These are phyloP conservation scores for Neodon shergylaensis DNA, from an alignment of 2,113 vertebrate species.

Conservation along the genomic window DNA sequence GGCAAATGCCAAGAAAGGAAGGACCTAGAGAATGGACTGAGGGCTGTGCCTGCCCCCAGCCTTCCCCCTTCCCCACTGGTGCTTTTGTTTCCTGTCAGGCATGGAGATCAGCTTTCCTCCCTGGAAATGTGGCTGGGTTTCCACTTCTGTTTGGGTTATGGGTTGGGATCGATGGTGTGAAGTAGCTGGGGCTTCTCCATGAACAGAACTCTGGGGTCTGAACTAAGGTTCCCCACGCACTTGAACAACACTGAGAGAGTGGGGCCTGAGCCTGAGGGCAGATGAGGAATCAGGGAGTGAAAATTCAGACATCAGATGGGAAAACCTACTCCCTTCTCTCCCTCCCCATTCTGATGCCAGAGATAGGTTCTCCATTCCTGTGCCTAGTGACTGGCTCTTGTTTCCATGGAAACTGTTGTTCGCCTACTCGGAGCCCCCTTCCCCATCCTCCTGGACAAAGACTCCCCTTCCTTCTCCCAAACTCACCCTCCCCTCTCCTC, in stretches of 20 bases:
- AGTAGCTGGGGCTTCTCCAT: not conserved
- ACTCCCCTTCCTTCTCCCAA: slow-evolving; percentile 60
- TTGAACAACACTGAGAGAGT: not conserved
- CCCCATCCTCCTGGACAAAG: slow-evolving; percentile 81
- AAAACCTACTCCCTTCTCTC: slow-evolving; percentile 59
- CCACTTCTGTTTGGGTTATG: slow-evolving; percentile 43
- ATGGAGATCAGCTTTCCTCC: slow-evolving; percentile 63
- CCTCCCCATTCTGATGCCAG: slow-evolving; percentile 68
- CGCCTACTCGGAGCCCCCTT: slow-evolving; percentile 58
- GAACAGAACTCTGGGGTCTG: not conserved
- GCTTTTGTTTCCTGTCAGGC: slow-evolving; percentile 55
- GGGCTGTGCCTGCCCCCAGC: not conserved
- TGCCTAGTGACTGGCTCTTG: slow-evolving; percentile 79
- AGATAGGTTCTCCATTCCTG: slow-evolving; percentile 79
- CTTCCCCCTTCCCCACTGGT: not conserved
- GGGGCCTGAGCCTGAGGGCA: not conserved
- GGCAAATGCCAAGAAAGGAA: not conserved
- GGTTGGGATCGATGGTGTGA: not conserved
- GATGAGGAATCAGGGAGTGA: not conserved
- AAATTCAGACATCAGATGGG: slow-evolving; percentile 69
- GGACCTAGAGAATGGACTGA: not conserved
- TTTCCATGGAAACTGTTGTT: slow-evolving; percentile 81
- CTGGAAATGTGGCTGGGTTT: slow-evolving; percentile 55
- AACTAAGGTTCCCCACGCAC: not conserved
- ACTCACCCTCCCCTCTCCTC: not conserved